Conservation (phyloP, 1,140 invertebrate species). For the Patella vulgata region DNA sequence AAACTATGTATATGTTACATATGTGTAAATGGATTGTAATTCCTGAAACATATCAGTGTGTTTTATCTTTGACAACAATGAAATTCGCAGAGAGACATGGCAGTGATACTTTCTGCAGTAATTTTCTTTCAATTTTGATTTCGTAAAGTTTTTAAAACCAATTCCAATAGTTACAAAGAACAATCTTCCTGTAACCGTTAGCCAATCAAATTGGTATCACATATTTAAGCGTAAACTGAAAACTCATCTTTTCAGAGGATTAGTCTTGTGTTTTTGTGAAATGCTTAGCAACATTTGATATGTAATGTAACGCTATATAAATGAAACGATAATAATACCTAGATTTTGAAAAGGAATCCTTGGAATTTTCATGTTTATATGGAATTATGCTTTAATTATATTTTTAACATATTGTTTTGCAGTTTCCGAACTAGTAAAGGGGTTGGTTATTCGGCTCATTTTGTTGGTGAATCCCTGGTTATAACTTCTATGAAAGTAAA, state of each 20-base stretch:
- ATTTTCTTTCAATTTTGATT: not conserved
- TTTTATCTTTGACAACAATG: not conserved
- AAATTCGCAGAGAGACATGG: no score
- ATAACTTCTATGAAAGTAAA: conserved; percentile 99
- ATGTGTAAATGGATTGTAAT: not conserved
- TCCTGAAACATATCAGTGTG: not conserved
- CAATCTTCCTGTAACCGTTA: not conserved
- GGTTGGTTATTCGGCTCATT: conserved; percentile 99
- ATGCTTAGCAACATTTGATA: no score
- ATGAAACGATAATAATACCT: no score
- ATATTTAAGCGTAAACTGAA: no score
- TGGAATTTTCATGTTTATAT: no score
- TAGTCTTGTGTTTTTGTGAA: no score
- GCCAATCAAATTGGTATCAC: no score
- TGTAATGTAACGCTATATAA: no score
- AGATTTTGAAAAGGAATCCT: no score
- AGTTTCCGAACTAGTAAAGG: conserved; percentile 99
- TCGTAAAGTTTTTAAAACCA: not conserved
- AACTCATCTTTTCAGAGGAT: no score
- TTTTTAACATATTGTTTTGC: conserved; percentile 58
- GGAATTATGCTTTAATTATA: no score
- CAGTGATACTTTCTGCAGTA: no score
- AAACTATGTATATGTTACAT: not conserved
- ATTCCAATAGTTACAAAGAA: not conserved
- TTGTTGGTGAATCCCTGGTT: conserved; percentile 98